Conservation (phyloP, 2,797 vertebrate species). For the Chelon labrosus region DNA sequence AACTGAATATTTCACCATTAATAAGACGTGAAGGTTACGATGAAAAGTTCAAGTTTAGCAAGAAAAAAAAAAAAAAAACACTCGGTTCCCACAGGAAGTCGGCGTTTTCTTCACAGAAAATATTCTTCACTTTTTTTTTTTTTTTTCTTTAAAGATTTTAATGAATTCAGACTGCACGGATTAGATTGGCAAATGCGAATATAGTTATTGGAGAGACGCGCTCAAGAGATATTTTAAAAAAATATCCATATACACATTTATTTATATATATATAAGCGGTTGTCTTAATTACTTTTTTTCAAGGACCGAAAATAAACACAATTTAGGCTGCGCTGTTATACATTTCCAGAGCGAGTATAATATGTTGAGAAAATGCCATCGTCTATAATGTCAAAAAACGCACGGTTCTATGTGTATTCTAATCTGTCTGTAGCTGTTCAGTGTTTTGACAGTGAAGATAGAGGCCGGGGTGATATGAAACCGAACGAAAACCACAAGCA, state of each 20-base stretch:
- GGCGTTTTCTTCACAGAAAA: slow-evolving; percentile 19
- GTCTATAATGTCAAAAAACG: slow-evolving; percentile 36
- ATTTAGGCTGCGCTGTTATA: slow-evolving; percentile 36
- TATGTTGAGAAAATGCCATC: slow-evolving; percentile 50
- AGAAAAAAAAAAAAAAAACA: neutral
- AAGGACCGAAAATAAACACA: slow-evolving; percentile 30
- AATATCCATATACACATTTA: neutral
- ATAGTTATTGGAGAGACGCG: slow-evolving; percentile 25
- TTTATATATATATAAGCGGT: no score
- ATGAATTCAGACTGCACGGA: slow-evolving; percentile 35
- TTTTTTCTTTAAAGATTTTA: slow-evolving; percentile 26
- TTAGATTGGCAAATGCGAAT: slow-evolving; percentile 26
- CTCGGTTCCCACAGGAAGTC: slow-evolving; percentile 26
- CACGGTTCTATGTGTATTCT: slow-evolving; percentile 48
- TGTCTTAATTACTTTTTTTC: slow-evolving; percentile 23
- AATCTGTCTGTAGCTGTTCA: slow-evolving; percentile 61
- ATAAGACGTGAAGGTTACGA: neutral
- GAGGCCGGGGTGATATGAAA: slow-evolving; percentile 74
- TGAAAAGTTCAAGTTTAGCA: neutral
- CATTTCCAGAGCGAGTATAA: slow-evolving; percentile 29
- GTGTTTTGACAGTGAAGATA: slow-evolving; percentile 73
- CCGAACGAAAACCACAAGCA: slow-evolving; percentile 79
- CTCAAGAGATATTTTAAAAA: neutral
- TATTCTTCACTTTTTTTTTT: slow-evolving; percentile 8
- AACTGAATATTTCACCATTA: neutral